phyloP scores from a whole-genome alignment of 2,113 vertebrate species.

The Nematolebias whitei region DNA sequence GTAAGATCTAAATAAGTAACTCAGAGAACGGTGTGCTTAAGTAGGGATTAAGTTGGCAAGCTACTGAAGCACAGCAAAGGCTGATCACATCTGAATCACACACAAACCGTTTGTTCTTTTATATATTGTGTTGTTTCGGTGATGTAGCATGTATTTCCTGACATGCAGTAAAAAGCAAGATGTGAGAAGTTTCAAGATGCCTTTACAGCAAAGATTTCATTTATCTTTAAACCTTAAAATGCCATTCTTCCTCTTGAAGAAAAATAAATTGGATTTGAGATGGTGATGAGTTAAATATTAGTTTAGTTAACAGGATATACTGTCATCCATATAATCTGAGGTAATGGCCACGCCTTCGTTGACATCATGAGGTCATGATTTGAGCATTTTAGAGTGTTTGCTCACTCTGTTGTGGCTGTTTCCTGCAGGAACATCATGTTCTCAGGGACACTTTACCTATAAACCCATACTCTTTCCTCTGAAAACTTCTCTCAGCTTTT shows the following conservation, averaged over 20 bases:
- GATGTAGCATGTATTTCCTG: not conserved
- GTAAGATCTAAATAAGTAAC: slow-evolving; percentile 37
- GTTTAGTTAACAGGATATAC: slow-evolving; percentile 19
- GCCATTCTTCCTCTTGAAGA: not conserved
- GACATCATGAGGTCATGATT: not conserved
- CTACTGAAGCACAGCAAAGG: no score
- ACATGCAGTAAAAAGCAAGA: not conserved
- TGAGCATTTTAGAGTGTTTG: slow-evolving; percentile 17
- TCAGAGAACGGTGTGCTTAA: slow-evolving; percentile 22
- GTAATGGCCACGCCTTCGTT: not conserved
- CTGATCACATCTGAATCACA: no score
- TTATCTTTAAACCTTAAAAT: not conserved
- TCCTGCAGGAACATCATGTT: not conserved
- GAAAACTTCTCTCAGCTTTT: not conserved
- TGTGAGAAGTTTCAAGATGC: not conserved
- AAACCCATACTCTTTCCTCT: not conserved
- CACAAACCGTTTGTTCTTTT: slow-evolving; percentile 5
- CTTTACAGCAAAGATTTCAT: not conserved
- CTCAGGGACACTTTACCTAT: slow-evolving; percentile 3
- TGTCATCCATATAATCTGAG: not conserved
- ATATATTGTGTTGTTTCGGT: not conserved
- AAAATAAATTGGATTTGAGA: not conserved
- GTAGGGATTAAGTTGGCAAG: slow-evolving; percentile 18
- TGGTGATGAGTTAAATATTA: not conserved
- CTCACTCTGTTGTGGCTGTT: not conserved